Conservation (phyloP, 2,797 vertebrate genomes). For the Cyclopterus lumpus region DNA sequence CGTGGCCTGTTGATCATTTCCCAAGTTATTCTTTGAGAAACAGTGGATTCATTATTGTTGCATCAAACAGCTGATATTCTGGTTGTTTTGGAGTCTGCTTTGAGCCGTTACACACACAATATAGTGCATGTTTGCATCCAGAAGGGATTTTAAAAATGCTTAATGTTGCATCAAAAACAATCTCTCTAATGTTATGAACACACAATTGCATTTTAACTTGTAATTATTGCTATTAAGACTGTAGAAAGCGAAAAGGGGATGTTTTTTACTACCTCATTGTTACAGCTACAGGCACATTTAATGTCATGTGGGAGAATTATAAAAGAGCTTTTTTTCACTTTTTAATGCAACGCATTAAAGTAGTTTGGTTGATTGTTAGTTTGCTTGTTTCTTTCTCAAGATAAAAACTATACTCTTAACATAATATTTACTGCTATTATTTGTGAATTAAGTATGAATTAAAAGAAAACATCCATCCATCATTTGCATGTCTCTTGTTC, state of each 20-base stretch:
- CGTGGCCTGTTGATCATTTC: not conserved
- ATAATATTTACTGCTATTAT: not conserved
- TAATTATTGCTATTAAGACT: not conserved
- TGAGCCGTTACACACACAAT: not conserved
- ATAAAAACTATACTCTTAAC: not conserved
- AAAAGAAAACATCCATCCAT: not conserved
- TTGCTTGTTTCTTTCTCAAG: not conserved
- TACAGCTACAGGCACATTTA: slow-evolving; percentile 18
- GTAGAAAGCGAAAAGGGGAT: not conserved
- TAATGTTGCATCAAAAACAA: not conserved
- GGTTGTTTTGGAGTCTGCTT: slow-evolving; percentile 10
- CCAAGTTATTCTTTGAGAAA: not conserved
- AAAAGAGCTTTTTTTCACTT: not conserved
- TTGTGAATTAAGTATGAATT: not conserved
- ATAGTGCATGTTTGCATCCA: not conserved
- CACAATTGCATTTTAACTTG: not conserved
- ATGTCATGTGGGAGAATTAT: not conserved
- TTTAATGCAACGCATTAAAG: not conserved
- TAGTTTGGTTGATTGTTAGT: not conserved
- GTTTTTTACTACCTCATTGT: slow-evolving; percentile 5
- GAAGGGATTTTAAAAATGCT: not conserved
- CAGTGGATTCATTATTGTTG: slow-evolving; percentile 16
- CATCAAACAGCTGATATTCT: slow-evolving; percentile 5
- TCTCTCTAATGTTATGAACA: not conserved
- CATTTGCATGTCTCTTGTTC: slow-evolving; percentile 4